A percentile compares a stretch with the other conserved stretches of the same genome.
These are phyloP conservation scores for Ovis canadensis DNA, from an alignment of 2,113 vertebrate genomes.

Conservation along the genomic window DNA sequence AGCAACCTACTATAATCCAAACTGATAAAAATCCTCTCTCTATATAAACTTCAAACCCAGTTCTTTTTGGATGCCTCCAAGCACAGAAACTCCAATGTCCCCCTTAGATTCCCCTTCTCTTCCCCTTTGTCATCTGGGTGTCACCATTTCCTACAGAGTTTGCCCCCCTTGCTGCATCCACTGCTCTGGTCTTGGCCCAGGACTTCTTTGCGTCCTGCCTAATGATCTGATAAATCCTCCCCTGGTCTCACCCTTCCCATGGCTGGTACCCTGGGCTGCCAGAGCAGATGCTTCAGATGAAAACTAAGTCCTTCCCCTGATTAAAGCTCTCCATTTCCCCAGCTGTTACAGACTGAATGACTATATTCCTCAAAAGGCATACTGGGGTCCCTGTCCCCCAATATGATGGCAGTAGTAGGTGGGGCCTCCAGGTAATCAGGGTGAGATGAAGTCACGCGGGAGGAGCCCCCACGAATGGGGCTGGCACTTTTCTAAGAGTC, in stretches of 20 bases:
- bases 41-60: neutral
- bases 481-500: neutral
- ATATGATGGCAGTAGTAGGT: neutral
- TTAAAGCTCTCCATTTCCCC: neutral
- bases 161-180: neutral
- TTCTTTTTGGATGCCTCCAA: neutral
- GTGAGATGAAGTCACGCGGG: neutral
- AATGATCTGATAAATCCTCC: neutral
- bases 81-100: neutral
- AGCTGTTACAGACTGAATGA: neutral
- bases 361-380: neutral
- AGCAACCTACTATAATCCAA: neutral
- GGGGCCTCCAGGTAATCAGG: too few relatives aligned
- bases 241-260: neutral
- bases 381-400: neutral
- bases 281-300: neutral
- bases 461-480: neutral
- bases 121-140: neutral
- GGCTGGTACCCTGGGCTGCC: too few relatives aligned
- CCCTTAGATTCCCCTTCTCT: neutral
- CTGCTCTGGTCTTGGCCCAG: neutral
- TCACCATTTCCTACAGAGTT: neutral
- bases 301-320: neutral
- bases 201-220: neutral
- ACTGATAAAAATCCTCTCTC: neutral